Base-by-base conservation (phyloP, 2,113 vertebrate genomes). In the Boleophthalmus pectinirostris region DNA sequence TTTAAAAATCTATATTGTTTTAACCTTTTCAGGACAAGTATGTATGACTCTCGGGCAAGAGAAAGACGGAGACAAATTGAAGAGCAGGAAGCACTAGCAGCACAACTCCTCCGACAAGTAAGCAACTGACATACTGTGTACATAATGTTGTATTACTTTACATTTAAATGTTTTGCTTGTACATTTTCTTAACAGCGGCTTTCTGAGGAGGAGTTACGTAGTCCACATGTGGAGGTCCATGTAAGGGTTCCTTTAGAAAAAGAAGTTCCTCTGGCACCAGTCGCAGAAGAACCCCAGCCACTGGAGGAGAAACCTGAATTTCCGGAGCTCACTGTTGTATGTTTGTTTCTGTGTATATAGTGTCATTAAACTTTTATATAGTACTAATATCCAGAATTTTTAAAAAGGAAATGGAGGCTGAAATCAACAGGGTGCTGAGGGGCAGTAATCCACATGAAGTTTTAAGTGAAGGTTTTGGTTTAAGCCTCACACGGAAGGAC, bases 401-500 rank as follows among this genome's bases (percentile, higher is more conserved):
- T 79, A 0, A 72, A 5, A 67, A 98, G 97, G 95, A 95, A 46
- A 99, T 99, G 96, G 95, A 96, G 29, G 91, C 85, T 47, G 95
- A 97, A 35, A 95, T 99, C 70, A 94, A 90, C 90, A 90, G 60
- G 1, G 95, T 92, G 0, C 93, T 98, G 70, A 88, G 92, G 70
- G 93, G 91, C 0, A 95, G 95, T 2, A 95, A 93, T 88, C 95
- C 95, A 78, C 96, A 99, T n/a, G 97, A 99, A 87, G 87, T 97
- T 12, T 91, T 99, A 68, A 98, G 96, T 54, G 96, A 99, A 83
- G 97, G 95, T 2, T 99, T 98, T 83, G 94, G 97, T 0, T 92
- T 98, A 24, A 96, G 96, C 6, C 96, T 99, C 72, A 98, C 96
- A 10, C 93, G 98, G 23, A 99, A 99, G 76, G 97, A 99, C 88